Percentiles rank a stretch among this genome's conserved stretches.
Conservation (phyloP, 2,888 invertebrate species). For the Clepsis dumicolana region DNA sequence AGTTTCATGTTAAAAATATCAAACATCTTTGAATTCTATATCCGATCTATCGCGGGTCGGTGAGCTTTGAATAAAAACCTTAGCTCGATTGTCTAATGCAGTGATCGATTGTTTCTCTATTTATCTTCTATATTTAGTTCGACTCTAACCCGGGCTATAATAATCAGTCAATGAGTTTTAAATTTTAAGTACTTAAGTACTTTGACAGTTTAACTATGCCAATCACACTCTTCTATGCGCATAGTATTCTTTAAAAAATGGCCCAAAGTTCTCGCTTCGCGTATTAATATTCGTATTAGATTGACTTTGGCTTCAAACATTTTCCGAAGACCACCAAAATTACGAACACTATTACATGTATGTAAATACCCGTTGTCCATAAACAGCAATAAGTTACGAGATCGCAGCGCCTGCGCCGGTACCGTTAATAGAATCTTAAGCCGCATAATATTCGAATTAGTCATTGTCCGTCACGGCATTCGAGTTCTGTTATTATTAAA, state of each 20-base stretch:
- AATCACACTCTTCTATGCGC: too few relatives aligned
- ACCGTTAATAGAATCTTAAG: conserved; percentile 75
- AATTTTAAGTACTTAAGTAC: too few relatives aligned
- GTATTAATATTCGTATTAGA: too few relatives aligned
- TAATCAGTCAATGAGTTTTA: too few relatives aligned
- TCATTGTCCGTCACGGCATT: conserved; percentile 70
- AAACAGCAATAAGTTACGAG: conserved; percentile 67
- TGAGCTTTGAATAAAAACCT: background rate
- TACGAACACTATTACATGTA: conserved; percentile 27
- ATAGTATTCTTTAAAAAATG: too few relatives aligned
- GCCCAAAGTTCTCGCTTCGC: too few relatives aligned
- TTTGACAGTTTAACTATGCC: too few relatives aligned
- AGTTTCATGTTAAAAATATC: too few relatives aligned
- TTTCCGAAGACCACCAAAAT: conserved; percentile 5
- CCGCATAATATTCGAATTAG: conserved; percentile 69
- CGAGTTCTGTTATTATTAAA: conserved; percentile 53
- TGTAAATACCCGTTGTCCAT: conserved; percentile 48
- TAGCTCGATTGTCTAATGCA: background rate
- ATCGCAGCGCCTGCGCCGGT: conserved; percentile 56
- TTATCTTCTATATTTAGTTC: too few relatives aligned
- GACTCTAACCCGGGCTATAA: too few relatives aligned
- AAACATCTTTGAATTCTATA: background rate
- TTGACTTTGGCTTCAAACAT: background rate
- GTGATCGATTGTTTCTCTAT: background rate
- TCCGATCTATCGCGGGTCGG: background rate